Evolutionary conservation across 2,797 vertebrate genomes (phyloP), one percentile per base, ranked within the genome.

Genomic region (Pteropus rufus): DNA sequence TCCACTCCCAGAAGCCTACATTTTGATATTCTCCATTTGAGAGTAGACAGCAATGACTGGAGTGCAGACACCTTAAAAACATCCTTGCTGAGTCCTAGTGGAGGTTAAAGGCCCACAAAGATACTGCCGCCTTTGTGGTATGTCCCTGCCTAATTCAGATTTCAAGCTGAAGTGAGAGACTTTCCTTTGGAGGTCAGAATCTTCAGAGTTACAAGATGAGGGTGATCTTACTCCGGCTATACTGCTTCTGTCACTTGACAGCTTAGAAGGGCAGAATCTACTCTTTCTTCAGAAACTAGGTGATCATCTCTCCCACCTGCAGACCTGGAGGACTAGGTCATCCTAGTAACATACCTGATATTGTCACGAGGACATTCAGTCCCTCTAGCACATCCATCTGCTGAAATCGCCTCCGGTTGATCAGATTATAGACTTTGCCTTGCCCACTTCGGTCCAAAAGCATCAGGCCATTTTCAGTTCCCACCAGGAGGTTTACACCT

Each of bases 341-440:
- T 15, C 70, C 0, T 1, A 54, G 60, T 67, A 67, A 60, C 88
- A 5, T 84, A 99, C 99, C 99, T 98, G 99, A 99, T 98, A 99
- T 99, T 97, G 99, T 99, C 97, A 99, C 99, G 5, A 99, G 99
- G 96, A 99, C 99, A 2, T 99, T 99, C 65, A 99, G 99, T 39
- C 99, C 99, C 97, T 99, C 99, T 10, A 99, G 98, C 36, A 99
- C 99, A 0, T 99, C 99, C 99, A 99, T 99, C 99, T 99, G 99
- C 75, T 99, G 99, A 98, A 99, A 99, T 41, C 99, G 99, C 58
- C 99, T 99, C 69, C 99, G 98, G 97, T 99, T 99, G 98, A 99
- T 99, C 87, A 99, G 99, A 98, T 99, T 99, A 98, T 99, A 99
- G 76, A 99, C 99, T 98, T 99, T 99, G 72, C 99, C 99, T 97